Evolutionary conservation across 2,113 vertebrate species (phyloP).

Genomic region (Actenoides hombroni): DNA sequence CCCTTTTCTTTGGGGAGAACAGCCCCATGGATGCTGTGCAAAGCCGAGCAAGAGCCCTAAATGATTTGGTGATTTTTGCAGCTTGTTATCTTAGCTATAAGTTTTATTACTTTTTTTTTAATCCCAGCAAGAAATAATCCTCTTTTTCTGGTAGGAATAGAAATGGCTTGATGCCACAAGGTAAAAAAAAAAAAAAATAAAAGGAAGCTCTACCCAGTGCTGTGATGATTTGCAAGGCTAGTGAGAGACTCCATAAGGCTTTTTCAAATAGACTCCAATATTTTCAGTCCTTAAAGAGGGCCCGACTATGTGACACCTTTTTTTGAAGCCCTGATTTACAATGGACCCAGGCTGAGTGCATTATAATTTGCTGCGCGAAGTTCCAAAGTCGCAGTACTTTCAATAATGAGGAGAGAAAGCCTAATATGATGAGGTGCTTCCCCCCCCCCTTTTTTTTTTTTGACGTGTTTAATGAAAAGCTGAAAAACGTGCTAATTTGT

Average conservation of each 20-base stretch:
- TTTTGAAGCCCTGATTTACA: constrained; percentile 73
- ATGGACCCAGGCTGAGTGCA: constrained; percentile 73
- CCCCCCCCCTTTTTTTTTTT: not conserved
- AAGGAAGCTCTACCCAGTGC: constrained; percentile 54
- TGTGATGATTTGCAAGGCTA: constrained; percentile 77
- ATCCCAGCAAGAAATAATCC: constrained; percentile 49
- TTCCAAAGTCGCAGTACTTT: constrained; percentile 69
- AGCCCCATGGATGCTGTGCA: not conserved
- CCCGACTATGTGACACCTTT: constrained; percentile 49
- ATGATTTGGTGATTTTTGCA: not conserved
- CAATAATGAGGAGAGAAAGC: constrained; percentile 61
- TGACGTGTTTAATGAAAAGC: constrained; percentile 68
- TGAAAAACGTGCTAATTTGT: constrained; percentile 63
- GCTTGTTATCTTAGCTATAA: constrained; percentile 46
- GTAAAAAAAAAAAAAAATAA: constrained; percentile 43
- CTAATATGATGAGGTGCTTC: constrained; percentile 53
- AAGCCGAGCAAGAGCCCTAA: not conserved
- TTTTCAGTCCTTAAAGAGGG: constrained; percentile 66
- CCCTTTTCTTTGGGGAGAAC: not conserved
- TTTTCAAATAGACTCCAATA: constrained; percentile 71
- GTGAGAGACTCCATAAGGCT: constrained; percentile 55
- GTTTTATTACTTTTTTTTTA: not conserved
- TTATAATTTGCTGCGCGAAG: constrained; percentile 71
- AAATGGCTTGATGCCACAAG: constrained; percentile 44
- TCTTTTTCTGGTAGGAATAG: constrained; percentile 49